phyloP scores from a whole-genome alignment of 2,113 vertebrate genomes.

The Calypte anna region DNA sequence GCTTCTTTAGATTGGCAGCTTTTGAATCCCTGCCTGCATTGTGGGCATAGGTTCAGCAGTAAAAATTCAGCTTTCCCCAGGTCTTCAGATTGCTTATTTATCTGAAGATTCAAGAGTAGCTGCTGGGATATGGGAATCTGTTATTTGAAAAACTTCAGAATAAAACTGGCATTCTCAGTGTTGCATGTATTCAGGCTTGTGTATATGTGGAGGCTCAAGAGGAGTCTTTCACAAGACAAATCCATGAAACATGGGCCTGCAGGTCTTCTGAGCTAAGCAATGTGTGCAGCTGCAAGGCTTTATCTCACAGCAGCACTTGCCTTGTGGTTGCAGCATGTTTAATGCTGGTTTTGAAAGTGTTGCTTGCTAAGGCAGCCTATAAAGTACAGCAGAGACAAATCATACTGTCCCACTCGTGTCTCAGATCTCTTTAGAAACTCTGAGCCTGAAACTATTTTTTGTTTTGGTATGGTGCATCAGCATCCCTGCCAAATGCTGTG shows the following conservation, averaged over 20 bases:
- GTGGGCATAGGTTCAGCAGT: background rate
- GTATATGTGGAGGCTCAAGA: rapidly evolving
- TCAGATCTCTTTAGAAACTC: background rate
- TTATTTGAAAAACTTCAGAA: background rate
- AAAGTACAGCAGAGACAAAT: background rate
- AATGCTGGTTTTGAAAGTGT: background rate
- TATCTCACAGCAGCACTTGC: background rate
- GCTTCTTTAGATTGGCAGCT: background rate
- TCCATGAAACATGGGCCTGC: background rate
- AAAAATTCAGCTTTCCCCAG: background rate
- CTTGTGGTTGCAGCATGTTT: background rate
- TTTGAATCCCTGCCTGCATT: background rate
- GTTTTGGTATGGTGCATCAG: background rate
- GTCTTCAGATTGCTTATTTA: background rate
- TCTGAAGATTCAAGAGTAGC: background rate
- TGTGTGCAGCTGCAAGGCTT: background rate
- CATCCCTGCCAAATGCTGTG: background rate
- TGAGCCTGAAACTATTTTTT: background rate
- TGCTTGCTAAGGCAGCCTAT: background rate
- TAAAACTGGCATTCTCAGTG: background rate
- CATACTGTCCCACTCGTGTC: background rate
- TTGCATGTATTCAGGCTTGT: background rate
- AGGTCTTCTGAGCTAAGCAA: background rate
- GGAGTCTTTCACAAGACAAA: background rate
- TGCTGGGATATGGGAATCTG: background rate